These are phyloP conservation scores for Oscheius sp. DNA, from an alignment of 2,888 invertebrate species.

Conservation along the genomic window DNA sequence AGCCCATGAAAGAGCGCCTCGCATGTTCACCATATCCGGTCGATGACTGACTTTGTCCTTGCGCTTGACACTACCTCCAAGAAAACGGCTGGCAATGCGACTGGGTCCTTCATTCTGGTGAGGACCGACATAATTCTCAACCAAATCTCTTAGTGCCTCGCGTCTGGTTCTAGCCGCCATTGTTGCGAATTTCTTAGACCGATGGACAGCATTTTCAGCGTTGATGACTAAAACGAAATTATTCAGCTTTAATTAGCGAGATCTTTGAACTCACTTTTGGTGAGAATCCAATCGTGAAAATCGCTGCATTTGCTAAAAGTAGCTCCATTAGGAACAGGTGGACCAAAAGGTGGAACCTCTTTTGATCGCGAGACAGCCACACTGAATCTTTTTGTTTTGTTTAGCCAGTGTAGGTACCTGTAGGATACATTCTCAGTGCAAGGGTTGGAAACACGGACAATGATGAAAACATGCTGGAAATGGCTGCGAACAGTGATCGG, in stretches of 20 bases:
- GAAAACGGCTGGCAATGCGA: conserved; percentile 65
- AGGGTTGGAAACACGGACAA: conserved; percentile 87
- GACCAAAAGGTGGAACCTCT: conserved; percentile 94
- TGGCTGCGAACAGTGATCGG: conserved; percentile 93
- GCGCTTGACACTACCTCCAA: conserved; percentile 70
- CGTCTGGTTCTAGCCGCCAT: conserved; percentile 95
- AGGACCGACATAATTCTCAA: conserved; percentile 67
- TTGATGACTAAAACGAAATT: conserved; percentile 80
- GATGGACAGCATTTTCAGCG: conserved; percentile 93
- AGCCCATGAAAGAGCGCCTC: conserved; percentile 72
- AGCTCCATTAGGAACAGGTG: conserved; percentile 87
- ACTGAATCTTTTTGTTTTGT: conserved; percentile 43
- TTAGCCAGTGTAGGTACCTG: conserved; percentile 75
- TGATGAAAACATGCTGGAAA: conserved; percentile 95
- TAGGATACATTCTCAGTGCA: conserved; percentile 90
- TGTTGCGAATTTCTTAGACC: conserved; percentile 93
- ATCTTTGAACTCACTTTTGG: conserved; percentile 81
- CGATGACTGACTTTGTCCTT: conserved; percentile 81
- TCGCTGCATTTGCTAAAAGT: conserved; percentile 86
- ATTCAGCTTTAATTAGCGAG: not conserved
- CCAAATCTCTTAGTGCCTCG: conserved; percentile 88
- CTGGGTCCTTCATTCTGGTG: conserved; percentile 68
- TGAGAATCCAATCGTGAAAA: conserved; percentile 92
- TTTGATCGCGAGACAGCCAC: conserved; percentile 81
- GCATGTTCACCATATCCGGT: conserved; percentile 74